Evolutionary conservation across 2,888 invertebrate species (phyloP).

Genomic region (Pterobdella sp.): DNA sequence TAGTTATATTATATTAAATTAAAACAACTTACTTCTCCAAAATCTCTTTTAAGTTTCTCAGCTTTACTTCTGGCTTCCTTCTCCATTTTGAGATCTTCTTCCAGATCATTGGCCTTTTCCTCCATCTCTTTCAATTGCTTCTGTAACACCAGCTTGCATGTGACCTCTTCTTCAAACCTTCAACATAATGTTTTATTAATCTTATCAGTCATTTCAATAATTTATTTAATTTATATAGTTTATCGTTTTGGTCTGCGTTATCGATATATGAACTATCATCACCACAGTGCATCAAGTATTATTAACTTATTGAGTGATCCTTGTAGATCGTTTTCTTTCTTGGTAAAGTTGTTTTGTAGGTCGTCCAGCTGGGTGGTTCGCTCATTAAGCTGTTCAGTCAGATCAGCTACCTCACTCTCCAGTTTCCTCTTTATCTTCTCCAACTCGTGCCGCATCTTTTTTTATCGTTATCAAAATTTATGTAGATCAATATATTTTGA

Average conservation of each 20-base stretch:
- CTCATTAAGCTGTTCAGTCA: slow-evolving; percentile 85
- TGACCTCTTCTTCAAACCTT: slow-evolving; percentile 82
- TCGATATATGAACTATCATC: not conserved
- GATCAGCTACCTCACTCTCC: slow-evolving; percentile 62
- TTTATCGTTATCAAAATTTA: not conserved
- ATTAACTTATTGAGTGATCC: slow-evolving; percentile 61
- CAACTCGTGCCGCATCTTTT: slow-evolving; percentile 78
- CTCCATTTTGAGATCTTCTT: slow-evolving; percentile 94
- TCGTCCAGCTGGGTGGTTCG: slow-evolving; percentile 73
- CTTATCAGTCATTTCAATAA: not conserved
- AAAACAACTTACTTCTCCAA: slow-evolving; percentile 61
- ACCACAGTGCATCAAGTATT: not conserved
- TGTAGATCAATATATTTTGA: not conserved
- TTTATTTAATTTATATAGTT: not conserved
- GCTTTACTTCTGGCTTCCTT: slow-evolving; percentile 81
- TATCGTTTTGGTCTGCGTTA: not conserved
- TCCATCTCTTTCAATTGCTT: slow-evolving; percentile 63
- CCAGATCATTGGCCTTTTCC: slow-evolving; percentile 57
- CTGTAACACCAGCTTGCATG: slow-evolving; percentile 41
- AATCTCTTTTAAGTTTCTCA: slow-evolving; percentile 84
- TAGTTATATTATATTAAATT: not conserved
- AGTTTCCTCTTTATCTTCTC: slow-evolving; percentile 73
- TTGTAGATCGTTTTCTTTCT: slow-evolving; percentile 88
- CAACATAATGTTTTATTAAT: not conserved
- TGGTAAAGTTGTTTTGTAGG: slow-evolving; percentile 72